These are phyloP conservation scores for Noctua pronuba DNA, from an alignment of 2,888 invertebrate species.

Conservation along the genomic window DNA sequence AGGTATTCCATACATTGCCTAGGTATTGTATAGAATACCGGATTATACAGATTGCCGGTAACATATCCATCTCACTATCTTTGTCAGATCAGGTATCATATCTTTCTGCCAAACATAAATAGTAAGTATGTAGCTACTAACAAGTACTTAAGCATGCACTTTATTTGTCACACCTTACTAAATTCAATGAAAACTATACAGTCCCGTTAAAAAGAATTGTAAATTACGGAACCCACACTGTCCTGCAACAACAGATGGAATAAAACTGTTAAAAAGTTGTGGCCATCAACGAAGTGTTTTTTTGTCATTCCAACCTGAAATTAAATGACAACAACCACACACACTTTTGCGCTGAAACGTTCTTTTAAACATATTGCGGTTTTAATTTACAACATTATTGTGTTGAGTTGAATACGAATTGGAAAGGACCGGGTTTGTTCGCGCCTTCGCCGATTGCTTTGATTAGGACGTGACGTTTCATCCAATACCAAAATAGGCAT, in stretches of 20 bases:
- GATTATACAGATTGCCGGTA: no score
- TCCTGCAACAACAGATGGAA: neutral
- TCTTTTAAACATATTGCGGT: neutral
- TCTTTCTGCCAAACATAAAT: neutral
- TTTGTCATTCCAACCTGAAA: neutral
- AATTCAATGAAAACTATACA: neutral
- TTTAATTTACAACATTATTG: neutral
- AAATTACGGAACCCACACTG: neutral
- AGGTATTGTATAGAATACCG: no score
- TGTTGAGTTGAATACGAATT: neutral
- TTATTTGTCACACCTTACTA: no score
- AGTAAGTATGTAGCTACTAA: neutral
- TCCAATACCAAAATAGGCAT: neutral
- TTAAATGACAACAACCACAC: slow-evolving; percentile 6
- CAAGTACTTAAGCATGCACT: neutral
- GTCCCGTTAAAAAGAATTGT: neutral
- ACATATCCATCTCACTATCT: neutral
- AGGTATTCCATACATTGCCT: no score
- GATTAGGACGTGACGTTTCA: no score
- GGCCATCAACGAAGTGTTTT: slow-evolving; percentile 1
- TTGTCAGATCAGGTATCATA: neutral
- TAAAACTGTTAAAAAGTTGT: neutral
- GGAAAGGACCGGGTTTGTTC: no score
- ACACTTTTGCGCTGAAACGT: neutral
- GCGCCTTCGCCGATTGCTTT: neutral